A percentile compares a stretch with the other conserved stretches of the same genome.
phyloP scores from a whole-genome alignment of 2,888 invertebrate species.

The Chironomus tentans region DNA sequence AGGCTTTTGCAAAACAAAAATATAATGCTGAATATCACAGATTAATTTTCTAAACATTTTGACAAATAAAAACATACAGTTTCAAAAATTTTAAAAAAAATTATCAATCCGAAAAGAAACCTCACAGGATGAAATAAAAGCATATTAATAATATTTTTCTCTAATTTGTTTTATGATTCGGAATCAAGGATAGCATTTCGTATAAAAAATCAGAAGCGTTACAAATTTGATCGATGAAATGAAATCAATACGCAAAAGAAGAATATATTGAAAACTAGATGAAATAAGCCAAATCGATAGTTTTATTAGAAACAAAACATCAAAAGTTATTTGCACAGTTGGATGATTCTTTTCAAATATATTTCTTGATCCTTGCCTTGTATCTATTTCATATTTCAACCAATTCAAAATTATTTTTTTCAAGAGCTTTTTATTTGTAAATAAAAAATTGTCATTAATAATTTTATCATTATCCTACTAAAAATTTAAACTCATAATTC shows the following conservation, averaged over 20 bases:
- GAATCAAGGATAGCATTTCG: neutral
- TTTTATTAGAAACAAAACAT: neutral
- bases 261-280: neutral
- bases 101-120: neutral
- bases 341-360: neutral
- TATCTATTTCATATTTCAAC: neutral
- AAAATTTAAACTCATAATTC: neutral
- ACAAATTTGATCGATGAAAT: constrained; percentile 2
- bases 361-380: neutral
- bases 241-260: neutral
- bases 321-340: constrained; percentile 8
- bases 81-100: no score
- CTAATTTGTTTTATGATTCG: neutral
- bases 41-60: no score
- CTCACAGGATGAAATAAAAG: neutral
- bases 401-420: no score
- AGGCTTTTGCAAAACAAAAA: no score
- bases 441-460: neutral
- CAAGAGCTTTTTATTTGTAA: no score
- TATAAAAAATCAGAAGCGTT: neutral
- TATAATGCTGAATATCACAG: no score
- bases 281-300: neutral
- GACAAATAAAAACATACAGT: no score
- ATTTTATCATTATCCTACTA: neutral
- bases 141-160: neutral